phyloP scores from a whole-genome alignment of 2,888 invertebrate genomes.

The Crematogaster levior region DNA sequence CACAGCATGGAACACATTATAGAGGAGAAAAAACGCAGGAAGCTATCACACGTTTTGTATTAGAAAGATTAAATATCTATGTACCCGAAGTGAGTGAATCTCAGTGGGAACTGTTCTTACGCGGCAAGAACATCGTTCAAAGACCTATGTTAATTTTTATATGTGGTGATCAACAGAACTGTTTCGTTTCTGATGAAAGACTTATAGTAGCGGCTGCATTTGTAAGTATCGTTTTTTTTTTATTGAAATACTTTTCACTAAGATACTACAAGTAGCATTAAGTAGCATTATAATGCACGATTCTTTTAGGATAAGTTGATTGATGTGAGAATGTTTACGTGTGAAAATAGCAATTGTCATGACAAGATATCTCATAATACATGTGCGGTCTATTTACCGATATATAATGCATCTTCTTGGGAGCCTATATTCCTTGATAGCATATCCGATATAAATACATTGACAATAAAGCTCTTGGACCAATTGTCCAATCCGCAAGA shows the following conservation, averaged over 20 bases:
- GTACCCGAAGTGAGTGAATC: slow-evolving; percentile 75
- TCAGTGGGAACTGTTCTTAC: slow-evolving; percentile 72
- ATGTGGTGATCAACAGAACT: slow-evolving; percentile 75
- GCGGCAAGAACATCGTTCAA: slow-evolving; percentile 63
- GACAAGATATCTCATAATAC: slow-evolving; percentile 67
- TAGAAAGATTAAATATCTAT: slow-evolving; percentile 76
- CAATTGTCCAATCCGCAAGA: slow-evolving; percentile 88
- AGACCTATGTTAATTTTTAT: slow-evolving; percentile 78
- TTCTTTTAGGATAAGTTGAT: slow-evolving; percentile 77
- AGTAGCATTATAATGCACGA: background rate
- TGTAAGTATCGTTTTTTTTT: slow-evolving; percentile 86
- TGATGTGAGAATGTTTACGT: slow-evolving; percentile 72
- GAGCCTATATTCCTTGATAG: slow-evolving; percentile 79
- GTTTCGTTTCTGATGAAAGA: slow-evolving; percentile 76
- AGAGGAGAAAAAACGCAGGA: slow-evolving; percentile 72
- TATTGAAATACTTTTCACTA: slow-evolving; percentile 25
- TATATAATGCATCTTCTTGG: slow-evolving; percentile 77
- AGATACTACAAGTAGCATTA: background rate
- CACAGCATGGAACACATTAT: slow-evolving; percentile 75
- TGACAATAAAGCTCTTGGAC: slow-evolving; percentile 87
- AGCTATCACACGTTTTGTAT: slow-evolving; percentile 74
- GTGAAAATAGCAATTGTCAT: slow-evolving; percentile 70
- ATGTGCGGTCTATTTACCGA: slow-evolving; percentile 77
- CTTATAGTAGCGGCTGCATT: slow-evolving; percentile 91
- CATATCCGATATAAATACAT: slow-evolving; percentile 86